Evolutionary conservation across 2,113 vertebrate species (phyloP).

Genomic region (Calonectris borealis): DNA sequence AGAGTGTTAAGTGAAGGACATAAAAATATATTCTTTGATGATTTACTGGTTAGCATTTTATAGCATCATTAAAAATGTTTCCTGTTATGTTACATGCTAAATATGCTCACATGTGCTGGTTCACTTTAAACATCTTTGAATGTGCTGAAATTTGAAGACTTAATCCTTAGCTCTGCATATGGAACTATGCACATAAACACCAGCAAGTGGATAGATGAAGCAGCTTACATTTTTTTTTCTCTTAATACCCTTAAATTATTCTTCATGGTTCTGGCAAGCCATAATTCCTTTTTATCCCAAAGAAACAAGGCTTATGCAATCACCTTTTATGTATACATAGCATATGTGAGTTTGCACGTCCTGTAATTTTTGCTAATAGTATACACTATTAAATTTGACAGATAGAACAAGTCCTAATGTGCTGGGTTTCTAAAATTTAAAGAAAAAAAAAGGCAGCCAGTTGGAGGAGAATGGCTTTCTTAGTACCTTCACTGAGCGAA

Average conservation of each 20-base stretch:
- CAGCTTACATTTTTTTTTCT: background rate
- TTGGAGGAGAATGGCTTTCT: background rate
- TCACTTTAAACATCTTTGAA: background rate
- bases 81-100: background rate
- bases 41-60: background rate
- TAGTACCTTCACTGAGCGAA: background rate
- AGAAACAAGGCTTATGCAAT: background rate
- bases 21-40: background rate
- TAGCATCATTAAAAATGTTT: background rate
- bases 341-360: background rate
- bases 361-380: background rate
- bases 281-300: background rate
- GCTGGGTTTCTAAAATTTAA: background rate
- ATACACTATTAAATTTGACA: background rate
- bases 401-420: background rate
- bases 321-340: background rate
- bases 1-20: background rate
- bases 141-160: background rate
- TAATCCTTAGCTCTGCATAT: background rate
- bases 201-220: background rate
- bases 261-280: background rate
- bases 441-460: background rate
- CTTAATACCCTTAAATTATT: background rate
- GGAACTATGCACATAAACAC: background rate
- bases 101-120: background rate